Base-by-base conservation (phyloP, 2,888 invertebrate species). In the Drosophila melanosoma region DNA sequence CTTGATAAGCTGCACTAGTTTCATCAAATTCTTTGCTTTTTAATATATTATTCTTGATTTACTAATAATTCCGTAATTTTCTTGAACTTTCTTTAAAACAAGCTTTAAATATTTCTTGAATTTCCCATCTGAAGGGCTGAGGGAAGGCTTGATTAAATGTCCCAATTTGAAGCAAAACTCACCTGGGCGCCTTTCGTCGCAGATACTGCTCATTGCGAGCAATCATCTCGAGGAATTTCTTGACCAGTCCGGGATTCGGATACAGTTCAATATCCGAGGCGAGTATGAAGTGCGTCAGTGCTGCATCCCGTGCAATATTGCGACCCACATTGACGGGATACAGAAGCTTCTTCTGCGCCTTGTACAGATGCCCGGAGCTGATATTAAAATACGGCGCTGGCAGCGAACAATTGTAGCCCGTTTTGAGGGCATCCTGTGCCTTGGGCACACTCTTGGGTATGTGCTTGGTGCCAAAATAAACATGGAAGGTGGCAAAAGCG, bases 261-360 rank as follows among this genome's bases (percentile, higher is more conserved):
- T 98, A 98, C 66, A 98, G 94, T 93, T 98, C 98, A 87, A 98
- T 97, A 92, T 98, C 98, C 61, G 97, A 97, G 33, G 97, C 96
- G 65, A 98, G 94, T 48, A 98, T 95, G 92, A 95, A 98, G 92
- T 97, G 96, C 0, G 98, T 98, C 52, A 96, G 94, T 0, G 97
- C 96, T 36, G 96, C 95, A 87, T 97, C 97, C 53, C 98, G 94
- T 0, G 98, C 98, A n/a, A 98, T 95, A 92, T 98, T 98, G 36
- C 98, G 94, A 0, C 97, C 98, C 12, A 98, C 97, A 93, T 98
- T 98, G 66, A 98, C 97, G 3, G 98, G 98, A 92, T 98, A 98
- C 29, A 97, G 93, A 12, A 98, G 94, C 87, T 96, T 96, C 92
- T 97, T 97, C 87, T 96, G 95, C 59, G 95, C 95, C 94, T 96